Evolutionary conservation across 2,797 vertebrate genomes (phyloP).

Genomic region (Hydrolagus colliei): DNA sequence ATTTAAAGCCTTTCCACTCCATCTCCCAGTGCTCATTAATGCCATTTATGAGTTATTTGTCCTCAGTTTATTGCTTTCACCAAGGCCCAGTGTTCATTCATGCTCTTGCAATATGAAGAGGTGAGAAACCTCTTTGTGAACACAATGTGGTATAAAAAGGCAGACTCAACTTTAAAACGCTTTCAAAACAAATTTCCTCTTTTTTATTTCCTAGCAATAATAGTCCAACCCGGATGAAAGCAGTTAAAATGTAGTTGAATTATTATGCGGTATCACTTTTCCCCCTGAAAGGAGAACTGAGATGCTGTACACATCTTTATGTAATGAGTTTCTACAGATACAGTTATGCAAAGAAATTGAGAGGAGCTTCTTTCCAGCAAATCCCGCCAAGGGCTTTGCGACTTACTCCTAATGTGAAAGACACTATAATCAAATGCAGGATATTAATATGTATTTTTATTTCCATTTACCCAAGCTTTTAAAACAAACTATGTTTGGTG

Average conservation of each 20-base stretch:
- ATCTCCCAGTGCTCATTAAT: slow-evolving; percentile 58
- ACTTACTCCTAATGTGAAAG: too few species aligned
- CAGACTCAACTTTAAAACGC: background rate
- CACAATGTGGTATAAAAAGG: background rate
- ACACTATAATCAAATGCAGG: background rate
- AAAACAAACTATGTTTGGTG: slow-evolving; percentile 12
- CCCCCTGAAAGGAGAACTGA: too few species aligned
- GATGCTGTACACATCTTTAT: too few species aligned
- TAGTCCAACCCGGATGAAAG: too few species aligned
- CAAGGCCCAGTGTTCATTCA: slow-evolving; percentile 41
- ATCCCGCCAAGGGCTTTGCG: too few species aligned
- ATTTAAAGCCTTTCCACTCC: slow-evolving; percentile 61
- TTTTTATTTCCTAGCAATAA: too few species aligned
- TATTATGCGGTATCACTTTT: too few species aligned
- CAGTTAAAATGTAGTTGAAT: too few species aligned
- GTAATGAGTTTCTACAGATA: background rate
- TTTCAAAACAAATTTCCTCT: background rate
- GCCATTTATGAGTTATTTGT: slow-evolving; percentile 59
- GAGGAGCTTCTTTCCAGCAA: too few species aligned
- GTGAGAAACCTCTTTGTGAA: slow-evolving; percentile 31
- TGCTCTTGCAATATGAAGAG: slow-evolving; percentile 42
- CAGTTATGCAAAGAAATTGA: background rate
- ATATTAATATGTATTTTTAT: background rate
- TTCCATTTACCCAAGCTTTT: background rate
- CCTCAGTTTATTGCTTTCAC: slow-evolving; percentile 47